Percentiles rank a stretch among this genome's conserved stretches.
Evolutionary conservation across 2,888 invertebrate genomes (phyloP).

Genomic region (Ormyrus nitidulus): DNA sequence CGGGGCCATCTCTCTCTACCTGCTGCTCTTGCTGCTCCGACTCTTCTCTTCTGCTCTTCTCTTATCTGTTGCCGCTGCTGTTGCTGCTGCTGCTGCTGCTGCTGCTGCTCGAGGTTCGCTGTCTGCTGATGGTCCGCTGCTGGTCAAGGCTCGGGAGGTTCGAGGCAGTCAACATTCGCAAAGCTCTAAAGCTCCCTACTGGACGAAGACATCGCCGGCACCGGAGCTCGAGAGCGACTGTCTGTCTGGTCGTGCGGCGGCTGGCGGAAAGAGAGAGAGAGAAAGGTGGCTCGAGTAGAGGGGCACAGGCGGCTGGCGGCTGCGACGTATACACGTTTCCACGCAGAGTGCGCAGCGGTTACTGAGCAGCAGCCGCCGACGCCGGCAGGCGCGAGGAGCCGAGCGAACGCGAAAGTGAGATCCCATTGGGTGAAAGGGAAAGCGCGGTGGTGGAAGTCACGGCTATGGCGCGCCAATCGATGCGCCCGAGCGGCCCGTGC

Average conservation of each 20-base stretch:
- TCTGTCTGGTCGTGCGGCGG: too few relatives aligned
- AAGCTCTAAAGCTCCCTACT: too few relatives aligned
- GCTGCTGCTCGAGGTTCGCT: too few relatives aligned
- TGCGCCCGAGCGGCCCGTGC: conserved; percentile 65
- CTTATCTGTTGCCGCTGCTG: too few relatives aligned
- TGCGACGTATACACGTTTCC: conserved; percentile 33
- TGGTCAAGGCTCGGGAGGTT: too few relatives aligned
- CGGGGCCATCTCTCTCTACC: conserved; percentile 67
- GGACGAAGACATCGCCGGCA: too few relatives aligned
- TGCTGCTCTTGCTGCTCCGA: neutral
- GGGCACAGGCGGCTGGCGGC: neutral
- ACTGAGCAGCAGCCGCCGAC: conserved; percentile 41
- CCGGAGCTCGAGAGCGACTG: too few relatives aligned
- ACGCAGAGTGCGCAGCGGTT: conserved; percentile 54
- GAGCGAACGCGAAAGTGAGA: conserved; percentile 73
- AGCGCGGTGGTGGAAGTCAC: conserved; percentile 75
- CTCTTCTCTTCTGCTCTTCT: neutral
- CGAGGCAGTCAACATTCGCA: too few relatives aligned
- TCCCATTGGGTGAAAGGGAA: conserved; percentile 76
- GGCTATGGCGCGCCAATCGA: conserved; percentile 74
- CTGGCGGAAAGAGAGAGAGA: too few relatives aligned
- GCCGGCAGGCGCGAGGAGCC: conserved; percentile 56
- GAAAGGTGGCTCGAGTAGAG: neutral
- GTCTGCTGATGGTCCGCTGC: too few relatives aligned
- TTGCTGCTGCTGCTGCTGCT: too few relatives aligned